Evolutionary conservation across 2,888 invertebrate species (phyloP), one percentile per base, ranked within the genome.

Genomic region (Busseola fusca): DNA sequence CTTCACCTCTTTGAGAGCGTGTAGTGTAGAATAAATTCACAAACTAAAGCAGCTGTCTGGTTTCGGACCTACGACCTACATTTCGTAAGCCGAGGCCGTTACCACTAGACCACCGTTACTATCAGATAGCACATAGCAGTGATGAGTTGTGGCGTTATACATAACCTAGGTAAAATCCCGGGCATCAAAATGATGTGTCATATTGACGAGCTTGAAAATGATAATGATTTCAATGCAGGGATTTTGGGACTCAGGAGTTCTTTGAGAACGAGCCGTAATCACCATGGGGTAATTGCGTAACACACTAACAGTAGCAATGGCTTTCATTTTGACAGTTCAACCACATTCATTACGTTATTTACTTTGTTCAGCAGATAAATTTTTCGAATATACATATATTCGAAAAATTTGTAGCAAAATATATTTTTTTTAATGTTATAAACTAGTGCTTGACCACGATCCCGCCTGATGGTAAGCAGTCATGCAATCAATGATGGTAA

Each of bases 91-190:
- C n/a, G n/a, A n/a, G 10, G 10, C n/a, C 9, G 0, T 50, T 50
- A n/a, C n/a, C 4, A 50, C n/a, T 50, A 4, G n/a, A 10, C n/a
- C n/a, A 50, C n/a, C 48, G n/a, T 10, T 50, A n/a, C 48, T n/a
- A 48, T 50, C 48, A 50, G 10, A 50, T n/a, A 50, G 48, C n/a
- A n/a, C 45, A 25, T 34, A 45, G n/a, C 30, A 59, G 18, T 59
- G 18, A 57, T 60, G 16, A 30, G 30, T 25, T 57, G 52, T 63
- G 34, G 21, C 64, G 60, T 74, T 60, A 68, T 37, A 34, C 6
- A 34, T 34, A 37, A 48, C 21, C 21, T 37, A 30, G 56, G 37
- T 62, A 37, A 45, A 59, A 27, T 59, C 27, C 40, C 14, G 9
- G 21, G 54, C 45, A 14, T 25, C 21, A 45, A 45, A 30, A 48